Evolutionary conservation across 2,113 vertebrate species (phyloP).

Genomic region (Amblyornis subalaris): DNA sequence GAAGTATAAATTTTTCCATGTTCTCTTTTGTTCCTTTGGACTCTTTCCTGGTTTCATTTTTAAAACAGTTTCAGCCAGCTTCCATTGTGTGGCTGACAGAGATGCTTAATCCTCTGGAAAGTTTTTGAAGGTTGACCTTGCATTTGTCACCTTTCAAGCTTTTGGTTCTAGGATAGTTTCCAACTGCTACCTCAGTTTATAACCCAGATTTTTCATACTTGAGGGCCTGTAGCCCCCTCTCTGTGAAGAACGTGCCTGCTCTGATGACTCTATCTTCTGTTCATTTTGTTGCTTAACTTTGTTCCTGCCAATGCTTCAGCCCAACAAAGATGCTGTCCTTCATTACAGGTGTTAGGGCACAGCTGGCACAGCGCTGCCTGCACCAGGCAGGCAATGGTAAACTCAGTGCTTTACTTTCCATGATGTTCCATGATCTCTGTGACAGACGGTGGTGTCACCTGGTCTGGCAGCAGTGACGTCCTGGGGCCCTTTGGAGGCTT

Average conservation of each 20-base stretch:
- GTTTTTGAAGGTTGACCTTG: neutral
- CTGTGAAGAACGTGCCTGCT: neutral
- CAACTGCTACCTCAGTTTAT: rapidly evolving
- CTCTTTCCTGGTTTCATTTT: neutral
- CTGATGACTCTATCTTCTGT: neutral
- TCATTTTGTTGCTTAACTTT: neutral
- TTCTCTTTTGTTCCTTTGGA: neutral
- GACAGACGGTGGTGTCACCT: neutral
- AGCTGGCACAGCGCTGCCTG: neutral
- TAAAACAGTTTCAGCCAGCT: neutral
- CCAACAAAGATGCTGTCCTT: neutral
- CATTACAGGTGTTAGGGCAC: neutral
- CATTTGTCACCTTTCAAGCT: neutral
- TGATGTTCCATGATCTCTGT: neutral
- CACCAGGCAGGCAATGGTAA: neutral
- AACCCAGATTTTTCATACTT: neutral
- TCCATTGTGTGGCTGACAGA: neutral
- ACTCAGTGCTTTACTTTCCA: rapidly evolving
- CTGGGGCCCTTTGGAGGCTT: neutral
- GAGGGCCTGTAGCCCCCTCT: neutral
- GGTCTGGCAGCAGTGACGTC: rapidly evolving
- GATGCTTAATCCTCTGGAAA: neutral
- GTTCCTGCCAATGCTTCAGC: neutral
- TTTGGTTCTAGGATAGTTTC: neutral
- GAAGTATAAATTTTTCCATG: neutral